Base-by-base conservation (phyloP, 2,797 vertebrate genomes). In the Brachymystax lenok region DNA sequence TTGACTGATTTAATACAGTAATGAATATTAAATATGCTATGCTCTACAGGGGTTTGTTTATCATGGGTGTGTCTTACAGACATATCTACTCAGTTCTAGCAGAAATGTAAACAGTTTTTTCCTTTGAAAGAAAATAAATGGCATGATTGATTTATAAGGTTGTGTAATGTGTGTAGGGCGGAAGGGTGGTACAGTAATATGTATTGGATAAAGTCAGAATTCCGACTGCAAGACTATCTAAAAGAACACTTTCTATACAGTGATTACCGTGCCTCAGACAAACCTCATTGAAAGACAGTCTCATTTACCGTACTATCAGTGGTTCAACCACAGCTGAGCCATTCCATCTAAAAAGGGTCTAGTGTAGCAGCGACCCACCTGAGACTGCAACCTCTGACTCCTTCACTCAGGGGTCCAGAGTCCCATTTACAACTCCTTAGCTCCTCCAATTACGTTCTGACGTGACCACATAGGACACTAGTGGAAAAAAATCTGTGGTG, bases 361-460 rank as follows among this genome's bases (percentile, higher is more conserved):
- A 78, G 73, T 46, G 12, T 3, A 13, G 40, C 54, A 16, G 2
- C 51, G 30, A 83, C 75, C 56, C 81, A 78, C 76, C 76, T 79
- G 79, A 78, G 78, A 84, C 59, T 0, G 10, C 40, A 46, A 46
- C 40, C 40, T 46, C 40, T 13, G 40, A 46, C 40, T 46, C 40
- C 10, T 12, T 27, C 56, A 10, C 6, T 28, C 71, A 63, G 68
- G 77, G 64, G 54, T 59, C 21, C 30, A 79, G 76, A 46, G 40
- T 74, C 86, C 75, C 79, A 84, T 77, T 89, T 88, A 83, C 78
- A 85, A 63, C 77, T 83, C 76, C 74, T 88, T 77, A 79, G 74
- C 84, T 77, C 80, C 84, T 74, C 80, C 77, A 83, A 71, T 88
- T 87, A 90, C 86, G 3, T 80, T 77, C 71, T 77, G 81, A 85